Base-by-base conservation (phyloP, 2,113 vertebrate species). In the Calidris pygmaea region DNA sequence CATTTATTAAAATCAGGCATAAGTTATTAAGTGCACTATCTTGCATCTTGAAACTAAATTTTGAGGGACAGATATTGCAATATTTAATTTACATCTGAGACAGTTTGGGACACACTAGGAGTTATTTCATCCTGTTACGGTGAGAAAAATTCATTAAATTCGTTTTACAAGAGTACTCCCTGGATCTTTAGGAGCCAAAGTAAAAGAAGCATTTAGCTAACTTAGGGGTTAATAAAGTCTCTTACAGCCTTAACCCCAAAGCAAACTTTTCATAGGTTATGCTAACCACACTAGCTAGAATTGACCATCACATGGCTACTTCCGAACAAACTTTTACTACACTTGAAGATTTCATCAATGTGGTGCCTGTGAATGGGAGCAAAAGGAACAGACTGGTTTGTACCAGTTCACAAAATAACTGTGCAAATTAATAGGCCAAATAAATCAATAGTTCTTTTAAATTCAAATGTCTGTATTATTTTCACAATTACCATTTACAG, bases 71-170 rank as follows among this genome's bases (percentile, higher is more conserved):
- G 27, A 39, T 52, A 86, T 1, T 50, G 14, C 14, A 45, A 35
- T 14, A 47, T 37, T 22, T 39, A 87, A 71, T 45, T 81, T 15
- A 70, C 10, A 62, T 23, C 18, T 68, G 18, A 85, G 39, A 87
- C 27, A 32, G 32, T 41, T 1, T 58, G n/a, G 27, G 18, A 73
- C 20, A 65, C 26, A 13, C 3, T 12, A 79, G 10, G 48, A 85
- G 17, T 72, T 72, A 59, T 12, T 75, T 32, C 59, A 67, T 6
- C 20, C 10, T 1, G 0, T 41, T 37, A 87, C 0, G 0, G 19
- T 50, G 3, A 63, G 34, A 59, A 47, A 66, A 74, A 50, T 45
- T 87, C 6, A 13, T 4, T 1, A 73, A 65, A 83, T 21, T n/a
- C 1, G 0, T 59, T 89, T 86, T n/a, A 50, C 53, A 62, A 67